Percentiles rank a stretch among this genome's conserved stretches.
Evolutionary conservation across 2,888 invertebrate genomes (phyloP).

Genomic region (Graphium colonna): DNA sequence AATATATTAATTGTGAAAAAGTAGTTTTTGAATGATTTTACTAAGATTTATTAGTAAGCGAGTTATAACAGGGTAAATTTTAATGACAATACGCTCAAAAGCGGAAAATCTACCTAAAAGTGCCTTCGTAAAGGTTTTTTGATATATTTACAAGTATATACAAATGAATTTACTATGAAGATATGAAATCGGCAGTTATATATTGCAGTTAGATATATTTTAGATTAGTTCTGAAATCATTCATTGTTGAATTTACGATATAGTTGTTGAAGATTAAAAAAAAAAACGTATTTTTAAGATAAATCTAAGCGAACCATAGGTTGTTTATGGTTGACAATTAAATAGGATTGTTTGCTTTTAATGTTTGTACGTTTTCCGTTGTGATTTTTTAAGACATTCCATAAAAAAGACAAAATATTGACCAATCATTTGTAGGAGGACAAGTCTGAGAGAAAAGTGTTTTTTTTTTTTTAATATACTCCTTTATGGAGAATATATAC

Average conservation of each 20-base stretch:
- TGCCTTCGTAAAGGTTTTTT: constrained; percentile 46
- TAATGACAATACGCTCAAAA: constrained; percentile 63
- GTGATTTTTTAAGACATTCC: constrained; percentile 74
- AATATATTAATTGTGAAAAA: too few relatives aligned
- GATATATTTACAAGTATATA: constrained; percentile 14
- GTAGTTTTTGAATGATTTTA: not conserved
- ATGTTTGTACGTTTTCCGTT: constrained; percentile 37
- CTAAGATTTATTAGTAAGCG: constrained; percentile 3
- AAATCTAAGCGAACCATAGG: constrained; percentile 36
- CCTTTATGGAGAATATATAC: constrained; percentile 29
- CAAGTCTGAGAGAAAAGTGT: constrained; percentile 49
- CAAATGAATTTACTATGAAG: constrained; percentile 17
- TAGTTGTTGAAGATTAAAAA: constrained; percentile 60
- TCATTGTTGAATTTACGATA: constrained; percentile 52
- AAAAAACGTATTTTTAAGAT: constrained; percentile 39
- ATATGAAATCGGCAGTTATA: constrained; percentile 29
- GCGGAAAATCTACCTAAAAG: constrained; percentile 33
- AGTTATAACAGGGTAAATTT: constrained; percentile 56
- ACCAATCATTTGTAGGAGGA: constrained; percentile 55
- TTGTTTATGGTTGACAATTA: constrained; percentile 46
- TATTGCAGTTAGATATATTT: constrained; percentile 33
- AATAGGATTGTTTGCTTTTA: constrained; percentile 28
- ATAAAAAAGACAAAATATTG: constrained; percentile 63
- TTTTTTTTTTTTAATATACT: constrained; percentile 1
- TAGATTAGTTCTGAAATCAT: constrained; percentile 33